These are phyloP conservation scores for Rhaphigaster nebulosa DNA, from an alignment of 2,888 invertebrate species.

Conservation along the genomic window DNA sequence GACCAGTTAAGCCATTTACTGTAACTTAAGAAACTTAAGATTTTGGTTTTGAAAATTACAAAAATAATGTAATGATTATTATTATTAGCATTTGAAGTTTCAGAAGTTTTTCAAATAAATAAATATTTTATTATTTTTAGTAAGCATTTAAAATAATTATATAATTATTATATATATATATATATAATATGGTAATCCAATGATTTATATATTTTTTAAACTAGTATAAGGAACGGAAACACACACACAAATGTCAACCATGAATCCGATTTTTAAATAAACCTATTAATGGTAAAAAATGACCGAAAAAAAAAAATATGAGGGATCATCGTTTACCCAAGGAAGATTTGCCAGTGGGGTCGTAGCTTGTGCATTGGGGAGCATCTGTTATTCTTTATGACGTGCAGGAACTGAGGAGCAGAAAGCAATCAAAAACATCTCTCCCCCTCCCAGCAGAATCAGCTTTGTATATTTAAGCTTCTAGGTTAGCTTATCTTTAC, in stretches of 20 bases:
- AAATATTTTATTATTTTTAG: too few species aligned
- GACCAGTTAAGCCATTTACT: too few species aligned
- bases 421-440: slow-evolving; percentile 36
- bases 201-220: too few species aligned
- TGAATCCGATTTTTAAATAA: not conserved
- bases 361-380: not conserved
- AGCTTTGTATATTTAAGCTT: slow-evolving; percentile 22
- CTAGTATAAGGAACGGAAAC: too few species aligned
- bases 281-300: not conserved
- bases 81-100: too few species aligned
- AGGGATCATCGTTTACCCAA: not conserved
- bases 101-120: too few species aligned
- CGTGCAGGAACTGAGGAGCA: slow-evolving; percentile 4
- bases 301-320: not conserved
- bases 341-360: not conserved
- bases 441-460: not conserved
- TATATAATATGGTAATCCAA: too few species aligned
- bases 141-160: too few species aligned
- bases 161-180: too few species aligned
- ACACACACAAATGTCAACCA: not conserved
- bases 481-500: slow-evolving; percentile 5
- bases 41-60: too few species aligned
- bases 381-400: slow-evolving; percentile 45
- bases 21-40: too few species aligned
- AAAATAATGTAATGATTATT: too few species aligned